Base-by-base conservation (phyloP, 2,797 vertebrate species). In the Choloepus didactylus region DNA sequence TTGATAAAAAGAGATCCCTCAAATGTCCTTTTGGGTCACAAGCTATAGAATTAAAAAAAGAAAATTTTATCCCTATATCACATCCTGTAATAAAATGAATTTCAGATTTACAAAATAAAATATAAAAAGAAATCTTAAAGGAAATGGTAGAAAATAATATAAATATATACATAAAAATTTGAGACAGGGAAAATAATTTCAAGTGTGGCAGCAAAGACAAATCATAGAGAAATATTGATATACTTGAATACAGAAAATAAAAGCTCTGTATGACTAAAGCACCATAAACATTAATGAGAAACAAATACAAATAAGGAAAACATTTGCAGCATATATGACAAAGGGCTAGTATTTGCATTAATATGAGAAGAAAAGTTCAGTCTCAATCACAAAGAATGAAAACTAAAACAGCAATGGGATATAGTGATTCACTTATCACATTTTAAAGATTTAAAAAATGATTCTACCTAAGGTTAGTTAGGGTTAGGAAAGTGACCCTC, bases 111-210 rank as follows among this genome's bases (percentile, higher is more conserved):
- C 29, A 76, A 87, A 23, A 44, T 41, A 60, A 85, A 70, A 88
- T 67, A 46, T 54, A 62, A 86, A 92, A 44, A 67, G 9, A 84
- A 80, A 46, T 69, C n/a, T 77, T 29, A 12, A 89, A 86, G 76
- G 15, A 72, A 29, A 1, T 35, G 19, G 6, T 46, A 60, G 60
- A 93, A 91, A 73, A 70, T 9, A 76, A 31, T 41, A 41, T 80
- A 10, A 23, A 14, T 27, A 51, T 56, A 82, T 89, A 93, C 21
- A 49, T 31, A 92, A 86, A 60, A 16, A 16, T 49, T 54, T 89
- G 85, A 93, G 29, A 76, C 67, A 14, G 12, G 31, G 9, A 82
- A 91, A 87, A 60, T 31, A 81, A 81, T 93, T 92, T 91, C 31
- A 69, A 94, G 8, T 79, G 15, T 66, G 21, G 69, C 1, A 69